These are phyloP conservation scores for Nephrotoma flavescens DNA, from an alignment of 2,888 invertebrate species.

Conservation along the genomic window DNA sequence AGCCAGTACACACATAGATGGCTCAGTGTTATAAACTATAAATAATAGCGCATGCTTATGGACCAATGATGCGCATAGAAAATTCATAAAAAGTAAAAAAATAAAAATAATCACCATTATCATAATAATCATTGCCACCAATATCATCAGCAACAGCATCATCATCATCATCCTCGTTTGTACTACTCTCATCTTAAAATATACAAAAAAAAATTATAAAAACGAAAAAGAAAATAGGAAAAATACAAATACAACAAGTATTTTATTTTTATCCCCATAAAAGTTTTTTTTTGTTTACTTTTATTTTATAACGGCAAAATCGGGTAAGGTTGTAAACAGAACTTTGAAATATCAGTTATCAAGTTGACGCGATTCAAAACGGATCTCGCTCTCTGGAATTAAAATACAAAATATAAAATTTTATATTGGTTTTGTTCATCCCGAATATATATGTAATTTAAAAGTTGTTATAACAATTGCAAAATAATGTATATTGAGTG, in stretches of 20 bases:
- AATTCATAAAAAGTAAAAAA: background rate
- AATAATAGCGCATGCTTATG: constrained; percentile 9
- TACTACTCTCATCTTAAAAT: background rate
- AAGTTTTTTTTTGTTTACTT: background rate
- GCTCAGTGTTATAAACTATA: background rate
- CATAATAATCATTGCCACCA: background rate
- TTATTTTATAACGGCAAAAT: constrained; percentile 8
- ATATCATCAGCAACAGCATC: background rate
- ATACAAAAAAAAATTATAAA: background rate
- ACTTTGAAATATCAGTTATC: constrained; percentile 25
- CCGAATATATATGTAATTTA: background rate
- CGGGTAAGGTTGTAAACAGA: constrained; percentile 17
- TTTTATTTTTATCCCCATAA: background rate
- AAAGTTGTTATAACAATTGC: background rate
- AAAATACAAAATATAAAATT: background rate
- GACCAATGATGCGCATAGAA: constrained; percentile 8
- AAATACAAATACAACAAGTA: background rate
- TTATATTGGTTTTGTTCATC: background rate
- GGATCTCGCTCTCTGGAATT: constrained; percentile 19
- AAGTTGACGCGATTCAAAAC: constrained; percentile 31
- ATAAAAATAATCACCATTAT: background rate
- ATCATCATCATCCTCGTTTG: background rate
- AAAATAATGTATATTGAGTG: background rate
- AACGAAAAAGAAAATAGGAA: background rate
- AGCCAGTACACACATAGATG: background rate